Evolutionary conservation across 2,113 vertebrate species (phyloP).

Genomic region (Pseudorhombus dupliciocellatus): DNA sequence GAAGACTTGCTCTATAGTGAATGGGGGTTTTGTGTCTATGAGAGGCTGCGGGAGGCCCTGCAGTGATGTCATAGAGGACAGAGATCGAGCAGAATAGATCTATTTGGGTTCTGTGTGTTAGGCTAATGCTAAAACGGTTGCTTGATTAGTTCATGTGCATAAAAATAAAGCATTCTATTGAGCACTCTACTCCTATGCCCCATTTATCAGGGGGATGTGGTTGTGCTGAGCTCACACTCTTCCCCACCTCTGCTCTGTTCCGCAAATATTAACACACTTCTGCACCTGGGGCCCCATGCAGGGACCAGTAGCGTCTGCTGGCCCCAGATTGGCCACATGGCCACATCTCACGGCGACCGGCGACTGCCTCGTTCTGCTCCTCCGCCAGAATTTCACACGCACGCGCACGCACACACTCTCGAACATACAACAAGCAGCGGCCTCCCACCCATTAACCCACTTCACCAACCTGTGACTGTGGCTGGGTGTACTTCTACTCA

Average conservation of each 20-base stretch:
- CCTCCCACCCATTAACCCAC: slow-evolving; percentile 35
- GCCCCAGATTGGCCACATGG: slow-evolving; percentile 21
- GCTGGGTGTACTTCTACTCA: neutral
- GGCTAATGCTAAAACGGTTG: neutral
- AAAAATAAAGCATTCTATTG: neutral
- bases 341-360: slow-evolving; percentile 6
- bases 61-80: too few species aligned
- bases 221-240: slow-evolving; percentile 32
- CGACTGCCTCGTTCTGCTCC: slow-evolving; percentile 14
- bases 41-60: too few species aligned
- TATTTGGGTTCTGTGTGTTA: neutral
- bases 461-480: slow-evolving; percentile 26
- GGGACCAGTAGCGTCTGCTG: slow-evolving; percentile 24
- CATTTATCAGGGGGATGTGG: slow-evolving; percentile 3
- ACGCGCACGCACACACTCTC: neutral
- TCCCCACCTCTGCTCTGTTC: slow-evolving; percentile 25
- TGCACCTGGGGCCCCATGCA: slow-evolving; percentile 27
- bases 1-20: neutral
- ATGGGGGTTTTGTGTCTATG: too few species aligned
- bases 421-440: neutral
- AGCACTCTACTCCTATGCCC: neutral
- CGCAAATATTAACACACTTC: slow-evolving; percentile 25
- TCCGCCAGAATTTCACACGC: neutral
- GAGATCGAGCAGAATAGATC: too few species aligned
- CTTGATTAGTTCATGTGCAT: neutral